Base-by-base conservation (phyloP, 2,888 invertebrate genomes). In the Autographa gamma region DNA sequence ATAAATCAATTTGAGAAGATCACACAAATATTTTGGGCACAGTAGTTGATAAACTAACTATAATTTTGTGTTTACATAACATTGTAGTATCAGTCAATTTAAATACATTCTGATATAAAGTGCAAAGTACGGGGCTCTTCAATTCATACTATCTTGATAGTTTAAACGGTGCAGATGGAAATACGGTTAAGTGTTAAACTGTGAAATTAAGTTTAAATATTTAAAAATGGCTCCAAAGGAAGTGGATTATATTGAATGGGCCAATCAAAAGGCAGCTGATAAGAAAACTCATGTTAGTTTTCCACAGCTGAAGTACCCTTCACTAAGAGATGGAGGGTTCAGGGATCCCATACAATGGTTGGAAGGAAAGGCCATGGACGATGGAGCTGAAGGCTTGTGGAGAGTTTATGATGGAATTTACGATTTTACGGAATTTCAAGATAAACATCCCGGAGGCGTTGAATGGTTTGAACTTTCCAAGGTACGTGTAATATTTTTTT, bases 371-470 rank as follows among this genome's bases (percentile, higher is more conserved):
- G 95, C 96, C 19, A 88, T 94, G 82, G 97, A 97, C 78, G 98
- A 98, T 80, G 97, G 97, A 4, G 97, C 97, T 0, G 97, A 98
- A 88, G 97, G 97, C 16, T 90, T 98, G 3, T 98, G 98, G 98
- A 96, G 98, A 79, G 96, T 98, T 19, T 96, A 97, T 80, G 96
- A 98, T 90, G 94, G 95, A 59, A 93, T 99, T 25, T 99, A 99
- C 90, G 98, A 99, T 92, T 96, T 99, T 32, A 97, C 97, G 0
- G 96, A 96, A 19, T 99, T 98, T 89, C 94, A 98, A 7, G 91
- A 97, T 5, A 96, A 94, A 60, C 99, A 99, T 95, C 99, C 99
- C 0, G 98, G 99, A 43, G 98, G 99, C 1, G 85, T 94, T 0
- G 97, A 97, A 87, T 98, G 98, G 98, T 86, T 98, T 63, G 92